Conservation (phyloP, 2,888 invertebrate genomes). For the Epinotia ramella region DNA sequence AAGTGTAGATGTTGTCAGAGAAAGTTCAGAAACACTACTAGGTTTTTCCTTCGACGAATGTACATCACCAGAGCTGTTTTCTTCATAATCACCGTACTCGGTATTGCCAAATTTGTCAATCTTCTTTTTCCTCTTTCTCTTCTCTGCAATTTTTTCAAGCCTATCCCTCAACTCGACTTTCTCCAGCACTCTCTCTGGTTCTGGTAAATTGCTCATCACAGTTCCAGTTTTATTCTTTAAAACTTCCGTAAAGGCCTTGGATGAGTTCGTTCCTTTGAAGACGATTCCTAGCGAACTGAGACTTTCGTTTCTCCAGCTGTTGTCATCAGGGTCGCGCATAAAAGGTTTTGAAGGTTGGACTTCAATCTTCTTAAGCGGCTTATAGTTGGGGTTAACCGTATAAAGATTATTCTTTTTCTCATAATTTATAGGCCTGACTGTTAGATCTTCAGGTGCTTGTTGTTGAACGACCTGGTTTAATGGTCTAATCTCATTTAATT, state of each 20-base stretch:
- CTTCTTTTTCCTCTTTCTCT: slow-evolving; percentile 75
- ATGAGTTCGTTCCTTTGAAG: slow-evolving; percentile 77
- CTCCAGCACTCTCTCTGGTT: slow-evolving; percentile 64
- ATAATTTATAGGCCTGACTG: slow-evolving; percentile 65
- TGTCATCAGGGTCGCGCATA: slow-evolving; percentile 76
- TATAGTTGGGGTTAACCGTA: slow-evolving; percentile 71
- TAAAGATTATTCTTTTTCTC: slow-evolving; percentile 67
- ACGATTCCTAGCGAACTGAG: slow-evolving; percentile 79
- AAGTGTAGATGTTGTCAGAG: slow-evolving; percentile 20
- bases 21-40: slow-evolving; percentile 47
- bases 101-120: slow-evolving; percentile 67
- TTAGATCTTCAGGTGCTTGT: slow-evolving; percentile 55
- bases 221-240: slow-evolving; percentile 78
- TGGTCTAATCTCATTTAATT: not conserved
- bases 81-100: slow-evolving; percentile 73
- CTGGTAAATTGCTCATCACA: slow-evolving; percentile 63
- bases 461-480: slow-evolving; percentile 46
- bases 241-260: slow-evolving; percentile 78
- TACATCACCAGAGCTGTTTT: slow-evolving; percentile 62
- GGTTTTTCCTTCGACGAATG: slow-evolving; percentile 43
- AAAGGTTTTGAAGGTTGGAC: slow-evolving; percentile 70
- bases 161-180: slow-evolving; percentile 70
- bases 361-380: slow-evolving; percentile 76
- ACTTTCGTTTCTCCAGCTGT: slow-evolving; percentile 81
- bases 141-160: slow-evolving; percentile 76